These are phyloP conservation scores for Teinopalpus imperialis DNA, from an alignment of 2,888 invertebrate genomes.

Conservation along the genomic window DNA sequence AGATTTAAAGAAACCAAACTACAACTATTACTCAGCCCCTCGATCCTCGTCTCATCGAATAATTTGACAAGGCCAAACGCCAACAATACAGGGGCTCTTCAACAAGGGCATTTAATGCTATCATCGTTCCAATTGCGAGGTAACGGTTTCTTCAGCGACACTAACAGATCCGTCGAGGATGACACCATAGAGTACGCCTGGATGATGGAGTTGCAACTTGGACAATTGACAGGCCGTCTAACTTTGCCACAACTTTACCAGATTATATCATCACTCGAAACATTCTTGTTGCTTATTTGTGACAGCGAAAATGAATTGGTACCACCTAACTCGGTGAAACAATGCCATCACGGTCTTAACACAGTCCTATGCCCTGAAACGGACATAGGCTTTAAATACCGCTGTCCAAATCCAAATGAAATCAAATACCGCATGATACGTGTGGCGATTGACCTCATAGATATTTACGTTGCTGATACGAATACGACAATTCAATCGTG, in stretches of 20 bases:
- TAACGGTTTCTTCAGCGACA: constrained; percentile 97
- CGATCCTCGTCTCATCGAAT: constrained; percentile 90
- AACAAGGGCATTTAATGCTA: constrained; percentile 92
- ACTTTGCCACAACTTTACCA: constrained; percentile 95
- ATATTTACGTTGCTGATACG: constrained; percentile 94
- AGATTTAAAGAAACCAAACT: constrained; percentile 94
- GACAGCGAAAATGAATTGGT: constrained; percentile 95
- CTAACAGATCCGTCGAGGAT: constrained; percentile 93
- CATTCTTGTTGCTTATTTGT: constrained; percentile 90
- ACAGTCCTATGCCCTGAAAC: constrained; percentile 87
- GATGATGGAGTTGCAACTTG: constrained; percentile 96
- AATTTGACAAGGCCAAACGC: constrained; percentile 84
- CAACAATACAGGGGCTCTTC: constrained; percentile 75
- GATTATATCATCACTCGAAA: constrained; percentile 93
- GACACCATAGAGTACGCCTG: constrained; percentile 99
- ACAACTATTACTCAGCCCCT: constrained; percentile 94
- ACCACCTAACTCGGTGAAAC: constrained; percentile 89
- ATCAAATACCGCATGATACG: constrained; percentile 97
- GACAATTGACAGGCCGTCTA: constrained; percentile 95
- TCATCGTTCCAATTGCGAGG: constrained; percentile 95
- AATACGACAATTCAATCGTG: constrained; percentile 94
- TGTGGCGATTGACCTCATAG: constrained; percentile 92
- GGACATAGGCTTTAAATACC: constrained; percentile 86
- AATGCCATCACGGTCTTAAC: constrained; percentile 90
- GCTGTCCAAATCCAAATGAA: constrained; percentile 90